These are phyloP conservation scores for Drosophila pseudotakahashii DNA, from an alignment of 2,888 invertebrate species.

Conservation along the genomic window DNA sequence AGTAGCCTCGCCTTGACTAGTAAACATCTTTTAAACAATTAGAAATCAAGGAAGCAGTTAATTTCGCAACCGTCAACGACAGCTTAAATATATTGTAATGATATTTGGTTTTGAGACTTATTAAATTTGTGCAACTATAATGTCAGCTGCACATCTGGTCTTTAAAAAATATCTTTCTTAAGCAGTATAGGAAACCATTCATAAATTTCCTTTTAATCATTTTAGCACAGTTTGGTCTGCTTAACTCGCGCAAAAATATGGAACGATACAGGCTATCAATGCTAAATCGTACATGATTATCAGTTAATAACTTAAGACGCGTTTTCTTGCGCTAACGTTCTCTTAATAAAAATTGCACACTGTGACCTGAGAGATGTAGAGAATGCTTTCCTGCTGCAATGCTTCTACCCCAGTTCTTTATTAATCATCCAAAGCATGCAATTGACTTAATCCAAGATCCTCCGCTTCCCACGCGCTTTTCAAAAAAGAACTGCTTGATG, in stretches of 20 bases:
- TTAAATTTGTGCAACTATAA: slow-evolving; percentile 1
- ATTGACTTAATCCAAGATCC: slow-evolving; percentile 50
- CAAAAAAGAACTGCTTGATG: slow-evolving; percentile 81
- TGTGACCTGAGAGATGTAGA: slow-evolving; percentile 2
- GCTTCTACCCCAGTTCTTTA: slow-evolving; percentile 24
- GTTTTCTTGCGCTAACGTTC: slow-evolving; percentile 52
- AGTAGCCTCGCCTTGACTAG: slow-evolving; percentile 6
- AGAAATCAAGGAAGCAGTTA: not conserved
- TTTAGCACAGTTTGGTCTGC: slow-evolving; percentile 13
- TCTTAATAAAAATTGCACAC: not conserved
- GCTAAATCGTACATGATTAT: not conserved
- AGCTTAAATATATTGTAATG: not conserved
- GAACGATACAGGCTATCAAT: not conserved
- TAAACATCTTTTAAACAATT: slow-evolving; percentile 13
- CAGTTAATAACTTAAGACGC: slow-evolving; percentile 50
- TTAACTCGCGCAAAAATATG: not conserved
- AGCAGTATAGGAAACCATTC: slow-evolving; percentile 1
- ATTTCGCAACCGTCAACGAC: not conserved
- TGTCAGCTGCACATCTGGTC: slow-evolving; percentile 58
- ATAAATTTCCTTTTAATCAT: slow-evolving; percentile 29
- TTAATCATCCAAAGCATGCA: slow-evolving; percentile 73
- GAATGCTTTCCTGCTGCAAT: slow-evolving; percentile 21
- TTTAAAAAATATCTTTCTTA: slow-evolving; percentile 1
- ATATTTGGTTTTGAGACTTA: slow-evolving; percentile 1
- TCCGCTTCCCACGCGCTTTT: slow-evolving; percentile 82